A percentile compares a stretch with the other conserved stretches of the same genome.
phyloP scores from a whole-genome alignment of 2,797 vertebrate species.

The Esox masquinongy region DNA sequence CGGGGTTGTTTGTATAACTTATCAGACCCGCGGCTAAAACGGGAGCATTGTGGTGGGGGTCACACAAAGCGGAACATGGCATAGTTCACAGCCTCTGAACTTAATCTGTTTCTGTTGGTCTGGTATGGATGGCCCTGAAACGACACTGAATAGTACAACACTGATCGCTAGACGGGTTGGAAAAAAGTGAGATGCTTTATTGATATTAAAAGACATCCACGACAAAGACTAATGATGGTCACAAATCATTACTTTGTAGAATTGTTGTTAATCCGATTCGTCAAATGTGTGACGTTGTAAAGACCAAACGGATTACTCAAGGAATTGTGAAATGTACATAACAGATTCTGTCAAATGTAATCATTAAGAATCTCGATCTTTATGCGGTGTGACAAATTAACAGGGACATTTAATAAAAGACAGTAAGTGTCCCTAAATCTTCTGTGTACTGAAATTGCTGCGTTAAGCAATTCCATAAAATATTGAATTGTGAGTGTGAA shows the following conservation, averaged over 20 bases:
- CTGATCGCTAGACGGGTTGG: no score
- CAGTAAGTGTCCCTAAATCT: no score
- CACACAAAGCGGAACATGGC: neutral
- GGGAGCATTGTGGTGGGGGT: slow-evolving; percentile 25
- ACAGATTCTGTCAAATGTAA: no score
- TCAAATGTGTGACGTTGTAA: neutral
- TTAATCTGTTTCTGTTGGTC: slow-evolving; percentile 47
- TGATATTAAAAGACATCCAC: neutral
- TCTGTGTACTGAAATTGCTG: no score
- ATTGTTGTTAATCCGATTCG: neutral
- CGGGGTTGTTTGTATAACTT: slow-evolving; percentile 21
- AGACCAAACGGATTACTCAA: neutral
- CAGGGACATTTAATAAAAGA: no score
- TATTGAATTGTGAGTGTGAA: no score
- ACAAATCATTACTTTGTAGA: neutral
- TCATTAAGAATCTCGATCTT: no score
- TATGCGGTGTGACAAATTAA: no score
- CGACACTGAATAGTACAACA: no score
- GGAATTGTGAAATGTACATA: no score
- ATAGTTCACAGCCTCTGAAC: slow-evolving; percentile 26
- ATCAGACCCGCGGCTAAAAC: slow-evolving; percentile 23
- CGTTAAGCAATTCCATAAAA: no score
- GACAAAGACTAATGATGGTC: neutral
- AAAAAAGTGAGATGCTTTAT: neutral
- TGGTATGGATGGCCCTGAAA: slow-evolving; percentile 3